Percentiles rank a stretch among this genome's conserved stretches.
Conservation (phyloP, 2,888 invertebrate genomes). For the Hydroisotoma schaefferi region DNA sequence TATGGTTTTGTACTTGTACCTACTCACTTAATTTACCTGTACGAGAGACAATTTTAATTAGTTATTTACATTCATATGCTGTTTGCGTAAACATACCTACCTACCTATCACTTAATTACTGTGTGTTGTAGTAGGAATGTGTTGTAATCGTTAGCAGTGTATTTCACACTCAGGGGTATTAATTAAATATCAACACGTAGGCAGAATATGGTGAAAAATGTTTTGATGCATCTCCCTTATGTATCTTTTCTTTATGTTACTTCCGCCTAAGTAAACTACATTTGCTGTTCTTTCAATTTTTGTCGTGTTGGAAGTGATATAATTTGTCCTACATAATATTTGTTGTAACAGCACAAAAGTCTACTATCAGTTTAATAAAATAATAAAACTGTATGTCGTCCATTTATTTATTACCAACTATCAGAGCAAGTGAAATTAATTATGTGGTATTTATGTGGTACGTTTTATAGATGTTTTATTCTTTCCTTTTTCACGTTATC, state of each 20-base stretch:
- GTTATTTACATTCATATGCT: background rate
- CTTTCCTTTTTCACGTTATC: too few species aligned
- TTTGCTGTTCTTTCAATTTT: slow-evolving; percentile 4
- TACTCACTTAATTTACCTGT: slow-evolving; percentile 16
- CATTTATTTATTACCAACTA: too few species aligned
- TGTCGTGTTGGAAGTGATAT: slow-evolving; percentile 6
- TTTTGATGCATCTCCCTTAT: background rate
- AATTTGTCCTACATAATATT: background rate
- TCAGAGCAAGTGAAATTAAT: too few species aligned
- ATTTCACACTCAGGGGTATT: slow-evolving; percentile 8
- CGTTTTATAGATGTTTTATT: too few species aligned
- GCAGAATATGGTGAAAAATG: background rate
- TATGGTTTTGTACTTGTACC: slow-evolving; percentile 6
- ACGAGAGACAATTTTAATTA: slow-evolving; percentile 12
- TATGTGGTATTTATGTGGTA: too few species aligned
- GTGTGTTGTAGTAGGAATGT: too few species aligned
- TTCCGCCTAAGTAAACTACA: too few species aligned
- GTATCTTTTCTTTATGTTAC: background rate
- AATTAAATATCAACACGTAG: background rate
- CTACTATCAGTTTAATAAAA: too few species aligned
- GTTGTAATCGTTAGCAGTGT: background rate
- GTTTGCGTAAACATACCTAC: too few species aligned
- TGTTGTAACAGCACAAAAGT: background rate
- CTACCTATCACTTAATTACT: too few species aligned
- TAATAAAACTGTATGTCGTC: too few species aligned